Percentiles rank a stretch among this genome's conserved stretches.
Evolutionary conservation across 2,888 invertebrate genomes (phyloP).

Genomic region (Apeira syringaria): DNA sequence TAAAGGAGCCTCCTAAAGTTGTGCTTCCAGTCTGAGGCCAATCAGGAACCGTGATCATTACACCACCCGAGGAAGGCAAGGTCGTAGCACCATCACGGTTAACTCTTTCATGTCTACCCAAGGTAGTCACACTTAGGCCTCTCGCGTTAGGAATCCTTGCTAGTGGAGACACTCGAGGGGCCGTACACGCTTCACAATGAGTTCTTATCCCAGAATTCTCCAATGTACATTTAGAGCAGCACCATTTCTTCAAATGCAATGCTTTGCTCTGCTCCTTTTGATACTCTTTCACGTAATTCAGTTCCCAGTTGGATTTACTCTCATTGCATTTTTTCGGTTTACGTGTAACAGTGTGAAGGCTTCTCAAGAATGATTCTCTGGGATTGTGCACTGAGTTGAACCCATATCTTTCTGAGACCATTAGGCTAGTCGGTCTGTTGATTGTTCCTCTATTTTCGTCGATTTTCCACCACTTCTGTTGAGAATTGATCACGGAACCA

Average conservation of each 20-base stretch:
- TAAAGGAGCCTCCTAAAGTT: slow-evolving; percentile 55
- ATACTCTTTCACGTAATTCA: slow-evolving; percentile 75
- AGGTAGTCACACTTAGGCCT: slow-evolving; percentile 72
- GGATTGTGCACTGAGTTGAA: slow-evolving; percentile 51
- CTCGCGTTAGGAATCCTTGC: slow-evolving; percentile 67
- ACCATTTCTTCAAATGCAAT: slow-evolving; percentile 84
- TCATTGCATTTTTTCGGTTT: slow-evolving; percentile 73
- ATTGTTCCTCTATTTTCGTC: slow-evolving; percentile 72
- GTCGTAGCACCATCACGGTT: slow-evolving; percentile 69
- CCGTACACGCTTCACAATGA: slow-evolving; percentile 90
- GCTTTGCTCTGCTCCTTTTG: slow-evolving; percentile 71
- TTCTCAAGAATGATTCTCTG: slow-evolving; percentile 69
- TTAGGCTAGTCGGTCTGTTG: slow-evolving; percentile 83
- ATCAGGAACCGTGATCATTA: slow-evolving; percentile 86
- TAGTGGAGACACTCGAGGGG: slow-evolving; percentile 81
- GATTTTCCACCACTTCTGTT: slow-evolving; percentile 76
- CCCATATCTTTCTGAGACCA: slow-evolving; percentile 81
- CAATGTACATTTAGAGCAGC: slow-evolving; percentile 89
- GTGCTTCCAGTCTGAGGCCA: slow-evolving; percentile 74
- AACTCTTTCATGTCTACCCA: slow-evolving; percentile 68
- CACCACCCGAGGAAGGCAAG: slow-evolving; percentile 79
- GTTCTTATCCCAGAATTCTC: slow-evolving; percentile 87
- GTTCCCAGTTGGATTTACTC: slow-evolving; percentile 76
- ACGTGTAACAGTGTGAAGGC: slow-evolving; percentile 73
- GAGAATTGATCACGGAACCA: slow-evolving; percentile 84